Evolutionary conservation across 2,888 invertebrate genomes (phyloP), one percentile per base, ranked within the genome.

Genomic region (Polia nebulosa): DNA sequence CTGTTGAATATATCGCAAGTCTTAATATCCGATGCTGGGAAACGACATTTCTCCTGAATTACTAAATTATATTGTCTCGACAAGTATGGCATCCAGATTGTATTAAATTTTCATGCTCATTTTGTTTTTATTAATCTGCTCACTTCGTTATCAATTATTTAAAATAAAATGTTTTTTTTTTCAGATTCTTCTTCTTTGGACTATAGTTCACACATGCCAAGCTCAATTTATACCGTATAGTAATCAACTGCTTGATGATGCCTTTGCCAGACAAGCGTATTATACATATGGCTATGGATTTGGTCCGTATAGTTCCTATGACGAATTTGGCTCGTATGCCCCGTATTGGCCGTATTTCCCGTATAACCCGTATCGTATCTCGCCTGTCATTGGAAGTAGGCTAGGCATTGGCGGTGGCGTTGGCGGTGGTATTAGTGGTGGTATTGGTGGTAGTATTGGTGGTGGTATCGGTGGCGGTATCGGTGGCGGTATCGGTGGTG

Each of bases 151-250:
- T 39, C 17, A 41, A 41, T 41, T 41, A 41, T n/a, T 41, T 41
- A 41, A 41, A 5, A 7, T n/a, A n/a, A n/a, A 20, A 20, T 47
- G 6, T 66, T 27, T 55, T 27, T 36, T 32, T 51, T 69, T 68
- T 34, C 29, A 69, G 68, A 34, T 69, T 25, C 44, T 69, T 25
- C 44, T 69, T 25, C 69, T 69, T 29, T 69, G 34, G 58, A 51
- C 44, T 25, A 17, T 69, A 44, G 27, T 58, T 34, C 36, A 44
- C 2, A 11, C 29, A 29, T 44, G 69, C 9, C 41, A 51, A n/a
- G 58, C 27, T 6, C 1, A 13, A n/a, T 49, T 41, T 41, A 39
- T 9, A 7, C 32, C 51, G 17, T 36, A 13, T 22, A 1, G 20
- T n/a, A 17, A 41, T 3, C 8, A 8, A 25, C 8, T n/a, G 39